These are phyloP conservation scores for Plestiodon gilberti DNA, from an alignment of 2,113 vertebrate species.

Conservation along the genomic window DNA sequence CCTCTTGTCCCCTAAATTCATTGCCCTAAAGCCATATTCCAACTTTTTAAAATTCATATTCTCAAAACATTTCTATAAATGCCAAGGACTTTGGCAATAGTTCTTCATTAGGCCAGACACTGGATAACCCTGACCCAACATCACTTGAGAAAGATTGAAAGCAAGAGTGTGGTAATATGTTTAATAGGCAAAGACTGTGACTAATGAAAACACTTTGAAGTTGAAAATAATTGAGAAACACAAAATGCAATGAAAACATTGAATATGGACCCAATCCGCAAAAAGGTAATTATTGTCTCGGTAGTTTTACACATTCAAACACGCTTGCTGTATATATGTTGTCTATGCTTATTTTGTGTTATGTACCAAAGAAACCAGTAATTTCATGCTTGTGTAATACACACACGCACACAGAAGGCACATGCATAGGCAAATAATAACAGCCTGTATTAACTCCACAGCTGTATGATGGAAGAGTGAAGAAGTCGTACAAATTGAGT, in stretches of 20 bases:
- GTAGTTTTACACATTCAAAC: not conserved
- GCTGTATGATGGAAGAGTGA: not conserved
- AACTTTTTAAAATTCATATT: slow-evolving; percentile 33
- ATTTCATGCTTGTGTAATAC: not conserved
- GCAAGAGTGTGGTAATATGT: not conserved
- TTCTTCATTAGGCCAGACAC: not conserved
- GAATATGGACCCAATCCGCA: not conserved
- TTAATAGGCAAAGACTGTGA: not conserved
- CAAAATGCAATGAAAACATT: not conserved
- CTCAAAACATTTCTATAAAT: slow-evolving; percentile 22
- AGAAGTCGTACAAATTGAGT: slow-evolving; percentile 10
- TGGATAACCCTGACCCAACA: not conserved
- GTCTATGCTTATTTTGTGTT: not conserved
- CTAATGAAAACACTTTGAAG: not conserved
- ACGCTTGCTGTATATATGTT: not conserved
- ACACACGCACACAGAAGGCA: not conserved
- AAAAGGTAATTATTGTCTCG: too few relatives aligned
- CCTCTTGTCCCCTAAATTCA: not conserved
- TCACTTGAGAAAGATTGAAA: fast-evolving
- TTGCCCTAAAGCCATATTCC: slow-evolving; percentile 3
- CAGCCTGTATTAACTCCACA: not conserved
- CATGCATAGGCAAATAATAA: not conserved
- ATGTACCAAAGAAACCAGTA: not conserved
- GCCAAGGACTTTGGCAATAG: not conserved
- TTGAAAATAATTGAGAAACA: not conserved